These are phyloP conservation scores for Yponomeuta sedellus DNA, from an alignment of 2,888 invertebrate species.

Conservation along the genomic window DNA sequence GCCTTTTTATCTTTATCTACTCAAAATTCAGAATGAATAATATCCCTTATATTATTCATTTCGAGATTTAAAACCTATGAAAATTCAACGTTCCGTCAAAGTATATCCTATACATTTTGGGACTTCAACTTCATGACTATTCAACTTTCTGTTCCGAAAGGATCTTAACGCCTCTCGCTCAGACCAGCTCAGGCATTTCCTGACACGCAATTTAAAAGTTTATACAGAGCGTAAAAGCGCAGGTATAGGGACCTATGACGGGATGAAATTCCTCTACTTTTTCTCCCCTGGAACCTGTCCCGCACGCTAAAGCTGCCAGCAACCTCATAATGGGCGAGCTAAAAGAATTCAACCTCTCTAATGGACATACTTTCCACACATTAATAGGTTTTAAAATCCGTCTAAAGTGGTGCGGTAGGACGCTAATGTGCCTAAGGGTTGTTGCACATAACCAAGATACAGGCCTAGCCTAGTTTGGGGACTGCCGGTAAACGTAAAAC, in stretches of 20 bases:
- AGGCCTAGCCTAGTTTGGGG: too few relatives aligned
- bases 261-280: constrained; percentile 4
- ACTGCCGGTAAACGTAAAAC: too few relatives aligned
- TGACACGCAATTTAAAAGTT: not conserved
- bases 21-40: too few relatives aligned
- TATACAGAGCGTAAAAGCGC: not conserved
- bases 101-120: too few relatives aligned
- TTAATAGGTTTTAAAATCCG: constrained; percentile 56
- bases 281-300: constrained; percentile 3
- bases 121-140: too few relatives aligned
- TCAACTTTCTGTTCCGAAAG: too few relatives aligned
- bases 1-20: too few relatives aligned
- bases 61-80: too few relatives aligned
- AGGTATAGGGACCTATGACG: not conserved
- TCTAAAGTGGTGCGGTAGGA: constrained; percentile 29
- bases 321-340: constrained; percentile 38
- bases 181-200: not conserved
- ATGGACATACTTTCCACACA: constrained; percentile 58
- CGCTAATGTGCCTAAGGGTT: constrained; percentile 25
- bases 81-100: too few relatives aligned
- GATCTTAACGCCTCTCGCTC: not conserved
- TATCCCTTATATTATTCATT: too few relatives aligned
- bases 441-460: too few relatives aligned
- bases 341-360: constrained; percentile 49
- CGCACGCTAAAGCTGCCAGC: constrained; percentile 1